A percentile compares a stretch with the other conserved stretches of the same genome.
Evolutionary conservation across 2,113 vertebrate genomes (phyloP).

Genomic region (Suncus etruscus): DNA sequence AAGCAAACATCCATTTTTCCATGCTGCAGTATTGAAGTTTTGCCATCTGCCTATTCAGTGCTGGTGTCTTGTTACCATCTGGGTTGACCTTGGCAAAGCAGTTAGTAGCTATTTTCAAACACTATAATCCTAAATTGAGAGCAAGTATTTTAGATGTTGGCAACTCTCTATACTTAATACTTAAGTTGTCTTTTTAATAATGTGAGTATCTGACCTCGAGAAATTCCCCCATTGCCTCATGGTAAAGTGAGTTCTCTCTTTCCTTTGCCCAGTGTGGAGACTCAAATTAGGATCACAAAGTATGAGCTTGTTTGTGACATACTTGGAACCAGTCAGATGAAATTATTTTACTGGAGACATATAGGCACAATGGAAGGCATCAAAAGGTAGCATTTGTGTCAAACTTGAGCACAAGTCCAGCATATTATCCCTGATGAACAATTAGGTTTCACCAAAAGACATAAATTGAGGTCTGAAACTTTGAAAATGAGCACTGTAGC

Average conservation of each 20-base stretch:
- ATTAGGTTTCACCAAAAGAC: slow-evolving; percentile 14
- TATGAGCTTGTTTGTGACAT: slow-evolving; percentile 79
- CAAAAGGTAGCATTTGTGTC: slow-evolving; percentile 61
- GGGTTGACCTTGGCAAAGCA: background rate
- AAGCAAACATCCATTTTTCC: background rate
- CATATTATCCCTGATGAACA: slow-evolving; percentile 55
- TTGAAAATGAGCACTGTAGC: background rate
- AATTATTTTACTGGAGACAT: slow-evolving; percentile 81
- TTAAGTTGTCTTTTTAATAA: background rate
- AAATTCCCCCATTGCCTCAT: slow-evolving; percentile 41
- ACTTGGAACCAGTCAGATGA: slow-evolving; percentile 70
- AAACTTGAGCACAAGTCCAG: slow-evolving; percentile 64
- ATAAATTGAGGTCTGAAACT: background rate
- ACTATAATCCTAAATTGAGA: slow-evolving; percentile 27
- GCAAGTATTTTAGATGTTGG: slow-evolving; percentile 21
- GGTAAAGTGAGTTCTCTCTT: slow-evolving; percentile 56
- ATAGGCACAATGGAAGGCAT: slow-evolving; percentile 71
- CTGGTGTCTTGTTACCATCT: background rate
- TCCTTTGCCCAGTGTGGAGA: slow-evolving; percentile 63
- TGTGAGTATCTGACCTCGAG: slow-evolving; percentile 41
- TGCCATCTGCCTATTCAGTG: background rate
- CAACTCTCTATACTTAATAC: background rate
- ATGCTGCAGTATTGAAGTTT: background rate
- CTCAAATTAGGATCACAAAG: slow-evolving; percentile 77
- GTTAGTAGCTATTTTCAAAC: slow-evolving; percentile 9